Base-by-base conservation (phyloP, 1,140 invertebrate species). In the Drosophila burlai region DNA sequence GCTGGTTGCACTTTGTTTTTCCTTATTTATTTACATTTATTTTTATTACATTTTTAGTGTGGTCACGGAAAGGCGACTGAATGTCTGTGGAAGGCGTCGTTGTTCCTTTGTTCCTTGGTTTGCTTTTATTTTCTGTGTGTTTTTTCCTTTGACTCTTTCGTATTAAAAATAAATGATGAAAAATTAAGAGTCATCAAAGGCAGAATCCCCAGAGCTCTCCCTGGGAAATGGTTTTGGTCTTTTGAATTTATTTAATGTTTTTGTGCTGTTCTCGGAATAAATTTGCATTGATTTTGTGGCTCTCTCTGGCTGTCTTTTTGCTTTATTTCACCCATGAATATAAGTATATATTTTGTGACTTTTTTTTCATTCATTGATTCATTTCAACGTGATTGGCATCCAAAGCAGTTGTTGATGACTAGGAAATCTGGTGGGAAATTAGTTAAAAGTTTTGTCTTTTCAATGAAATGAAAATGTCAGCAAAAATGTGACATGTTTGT, bases 161-260 rank as follows among this genome's bases (percentile, higher is more conserved):
- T 76, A 45, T 67, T 60, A 87, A 73, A 73, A 72, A 76, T 46
- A 80, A 87, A 83, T 80, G 45, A 80, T 76, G 63, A 50, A 52
- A 73, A 80, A 83, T 86, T 80, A 76, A 63, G 43, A 83, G 76
- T 80, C 83, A 83, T 75, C 76, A 49, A 45, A 69, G 55, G 21
- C 54, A 64, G 47, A 45, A 2, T 26, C 46, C 21, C 13, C 24
- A 36, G 24, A 3, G 24, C 10, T 10, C 21, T 24, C 45, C 6
- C 38, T 73, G 69, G n/a, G 69, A 72, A 50, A 73, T 73, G 26
- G 24, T 52, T 61, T 72, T 71, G 42, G 21, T 21, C 38, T 49
- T 59, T 71, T 49, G 21, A 40, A 7, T 72, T 34, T 43, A 10
- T 42, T 66, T 61, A 29, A 31, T 55, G 61, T 21, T 57, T 57